Conservation (phyloP, 2,888 invertebrate species). For the Pelosia muscerda region DNA sequence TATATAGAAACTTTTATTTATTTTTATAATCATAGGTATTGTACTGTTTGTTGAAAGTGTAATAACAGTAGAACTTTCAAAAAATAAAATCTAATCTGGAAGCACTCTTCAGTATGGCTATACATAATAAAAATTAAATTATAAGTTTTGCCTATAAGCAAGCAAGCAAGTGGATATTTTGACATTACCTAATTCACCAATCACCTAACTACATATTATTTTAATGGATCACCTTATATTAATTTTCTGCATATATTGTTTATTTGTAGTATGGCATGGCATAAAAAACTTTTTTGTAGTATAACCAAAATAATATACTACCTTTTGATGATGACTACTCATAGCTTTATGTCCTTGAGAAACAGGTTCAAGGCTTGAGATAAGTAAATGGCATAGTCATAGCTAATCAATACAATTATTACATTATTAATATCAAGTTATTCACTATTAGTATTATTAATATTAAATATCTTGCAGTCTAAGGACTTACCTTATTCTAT, state of each 20-base stretch:
- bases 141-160: too few species aligned
- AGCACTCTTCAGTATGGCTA: too few species aligned
- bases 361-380: neutral
- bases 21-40: too few species aligned
- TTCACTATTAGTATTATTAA: neutral
- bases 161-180: neutral
- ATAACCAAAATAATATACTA: neutral
- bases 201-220: neutral
- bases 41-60: too few species aligned
- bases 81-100: too few species aligned
- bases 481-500: neutral
- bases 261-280: neutral
- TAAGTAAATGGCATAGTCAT: neutral
- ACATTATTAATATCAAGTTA: neutral
- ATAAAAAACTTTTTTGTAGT: neutral
- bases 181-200: neutral
- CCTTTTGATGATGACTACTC: neutral
- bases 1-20: too few species aligned
- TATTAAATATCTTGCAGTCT: neutral
- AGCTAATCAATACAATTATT: neutral
- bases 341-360: neutral
- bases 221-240: neutral
- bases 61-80: too few species aligned
- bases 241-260: neutral
- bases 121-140: too few species aligned